phyloP scores from a whole-genome alignment of 2,113 vertebrate genomes.

The Oncorhynchus nerka region DNA sequence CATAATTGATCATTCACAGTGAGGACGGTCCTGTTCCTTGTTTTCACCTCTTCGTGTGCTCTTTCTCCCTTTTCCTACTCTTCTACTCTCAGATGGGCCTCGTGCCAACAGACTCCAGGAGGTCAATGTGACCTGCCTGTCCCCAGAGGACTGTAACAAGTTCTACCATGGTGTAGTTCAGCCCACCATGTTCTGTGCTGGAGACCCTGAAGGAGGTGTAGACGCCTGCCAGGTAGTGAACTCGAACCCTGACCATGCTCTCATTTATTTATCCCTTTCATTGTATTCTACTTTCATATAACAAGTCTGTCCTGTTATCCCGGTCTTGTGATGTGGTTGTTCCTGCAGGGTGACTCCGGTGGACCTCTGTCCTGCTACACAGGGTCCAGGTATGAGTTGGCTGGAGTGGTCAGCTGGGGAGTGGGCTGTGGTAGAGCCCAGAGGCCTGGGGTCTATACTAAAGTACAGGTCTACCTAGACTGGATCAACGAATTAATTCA shows the following conservation, averaged over 20 bases:
- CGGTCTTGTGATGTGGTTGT: not conserved
- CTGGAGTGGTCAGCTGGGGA: conserved; percentile 82
- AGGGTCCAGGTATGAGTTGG: conserved; percentile 58
- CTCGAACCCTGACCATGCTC: no score
- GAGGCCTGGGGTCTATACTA: conserved; percentile 81
- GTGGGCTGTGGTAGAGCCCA: conserved; percentile 76
- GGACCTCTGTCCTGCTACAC: conserved; percentile 75
- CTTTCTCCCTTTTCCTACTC: not conserved
- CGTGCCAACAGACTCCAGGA: conserved; percentile 63
- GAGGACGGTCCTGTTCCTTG: not conserved
- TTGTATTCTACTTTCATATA: no score
- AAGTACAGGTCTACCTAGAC: conserved; percentile 52
- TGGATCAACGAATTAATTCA: conserved; percentile 67
- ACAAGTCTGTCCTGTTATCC: no score
- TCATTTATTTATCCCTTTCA: no score
- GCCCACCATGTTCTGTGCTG: conserved; percentile 68
- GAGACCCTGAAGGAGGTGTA: conserved; percentile 36
- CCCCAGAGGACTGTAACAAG: conserved; percentile 37
- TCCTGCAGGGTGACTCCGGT: conserved; percentile 82
- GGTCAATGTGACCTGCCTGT: conserved; percentile 67
- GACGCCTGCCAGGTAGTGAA: conserved; percentile 65
- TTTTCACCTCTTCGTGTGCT: not conserved
- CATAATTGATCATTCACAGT: not conserved
- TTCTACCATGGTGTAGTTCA: conserved; percentile 46
- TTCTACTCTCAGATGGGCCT: conserved; percentile 55